Conservation (phyloP, 2,888 invertebrate species). For the Callyntrura guangdongensis region DNA sequence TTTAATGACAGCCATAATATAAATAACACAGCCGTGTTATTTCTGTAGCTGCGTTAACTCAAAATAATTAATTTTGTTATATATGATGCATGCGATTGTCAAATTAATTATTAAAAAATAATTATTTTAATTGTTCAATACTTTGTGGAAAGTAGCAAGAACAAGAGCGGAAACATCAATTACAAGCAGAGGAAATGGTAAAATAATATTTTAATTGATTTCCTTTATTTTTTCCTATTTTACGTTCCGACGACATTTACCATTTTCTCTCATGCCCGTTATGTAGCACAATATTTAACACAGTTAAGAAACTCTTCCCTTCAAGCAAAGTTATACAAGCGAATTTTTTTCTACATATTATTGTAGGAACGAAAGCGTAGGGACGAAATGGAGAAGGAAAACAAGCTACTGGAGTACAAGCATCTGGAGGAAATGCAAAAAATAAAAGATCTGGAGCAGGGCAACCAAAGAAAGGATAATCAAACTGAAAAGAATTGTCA, state of each 20-base stretch:
- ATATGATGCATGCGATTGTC: background rate
- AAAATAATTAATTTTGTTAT: too few relatives aligned
- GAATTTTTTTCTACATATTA: background rate
- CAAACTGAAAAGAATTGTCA: background rate
- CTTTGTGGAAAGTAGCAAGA: background rate
- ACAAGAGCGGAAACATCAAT: background rate
- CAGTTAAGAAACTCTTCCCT: too few relatives aligned
- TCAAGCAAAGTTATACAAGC: too few relatives aligned
- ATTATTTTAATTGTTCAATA: background rate
- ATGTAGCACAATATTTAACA: too few relatives aligned
- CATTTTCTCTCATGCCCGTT: background rate
- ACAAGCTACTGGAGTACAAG: background rate
- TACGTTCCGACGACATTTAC: background rate
- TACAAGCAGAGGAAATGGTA: background rate
- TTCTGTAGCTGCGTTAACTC: too few relatives aligned
- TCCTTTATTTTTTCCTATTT: background rate
- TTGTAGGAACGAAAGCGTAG: background rate
- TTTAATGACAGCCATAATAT: too few relatives aligned
- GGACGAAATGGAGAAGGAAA: background rate
- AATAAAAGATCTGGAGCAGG: conserved; percentile 31
- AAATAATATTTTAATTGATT: background rate
- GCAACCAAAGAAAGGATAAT: conserved; percentile 5
- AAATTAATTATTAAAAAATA: background rate
- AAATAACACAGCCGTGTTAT: too few relatives aligned
- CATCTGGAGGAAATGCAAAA: conserved; percentile 9